These are phyloP conservation scores for Orthosia gothica DNA, from an alignment of 2,888 invertebrate species.

Conservation along the genomic window DNA sequence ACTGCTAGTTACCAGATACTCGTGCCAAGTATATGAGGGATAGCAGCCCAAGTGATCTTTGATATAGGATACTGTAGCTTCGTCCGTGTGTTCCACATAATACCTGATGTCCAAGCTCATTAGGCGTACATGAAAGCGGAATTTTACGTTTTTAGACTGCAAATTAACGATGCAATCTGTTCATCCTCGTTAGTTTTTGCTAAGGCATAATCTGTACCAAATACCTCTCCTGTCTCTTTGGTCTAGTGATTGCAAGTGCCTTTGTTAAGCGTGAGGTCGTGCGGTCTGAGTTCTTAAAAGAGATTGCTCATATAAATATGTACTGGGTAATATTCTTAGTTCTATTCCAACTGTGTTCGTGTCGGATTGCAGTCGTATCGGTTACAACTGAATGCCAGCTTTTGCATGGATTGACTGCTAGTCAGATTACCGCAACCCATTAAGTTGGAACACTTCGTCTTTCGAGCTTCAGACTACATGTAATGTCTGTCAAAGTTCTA, in stretches of 20 bases:
- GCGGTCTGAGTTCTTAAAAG: too few relatives aligned
- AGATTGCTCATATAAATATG: too few relatives aligned
- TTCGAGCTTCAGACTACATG: too few relatives aligned
- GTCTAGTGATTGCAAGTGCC: background rate
- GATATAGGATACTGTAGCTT: constrained; percentile 39
- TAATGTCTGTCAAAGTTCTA: background rate
- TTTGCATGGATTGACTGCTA: too few relatives aligned
- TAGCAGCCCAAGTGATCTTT: constrained; percentile 21
- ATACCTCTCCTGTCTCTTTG: background rate
- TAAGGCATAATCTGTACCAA: background rate
- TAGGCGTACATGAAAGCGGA: constrained; percentile 1
- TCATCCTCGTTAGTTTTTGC: constrained; percentile 23
- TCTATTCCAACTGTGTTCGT: too few relatives aligned
- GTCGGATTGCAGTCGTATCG: too few relatives aligned
- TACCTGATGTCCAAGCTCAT: constrained; percentile 31
- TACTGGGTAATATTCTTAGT: too few relatives aligned
- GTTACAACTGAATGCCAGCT: too few relatives aligned
- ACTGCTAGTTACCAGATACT: constrained; percentile 3
- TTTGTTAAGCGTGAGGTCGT: too few relatives aligned
- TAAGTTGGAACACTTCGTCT: too few relatives aligned
- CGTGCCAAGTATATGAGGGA: background rate
- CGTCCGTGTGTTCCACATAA: background rate
- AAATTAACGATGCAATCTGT: constrained; percentile 17
- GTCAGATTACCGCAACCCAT: too few relatives aligned
- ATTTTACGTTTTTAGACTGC: constrained; percentile 25